Evolutionary conservation across 2,797 vertebrate species (phyloP), one percentile per base, ranked within the genome.

Genomic region (Coregonus sp.): DNA sequence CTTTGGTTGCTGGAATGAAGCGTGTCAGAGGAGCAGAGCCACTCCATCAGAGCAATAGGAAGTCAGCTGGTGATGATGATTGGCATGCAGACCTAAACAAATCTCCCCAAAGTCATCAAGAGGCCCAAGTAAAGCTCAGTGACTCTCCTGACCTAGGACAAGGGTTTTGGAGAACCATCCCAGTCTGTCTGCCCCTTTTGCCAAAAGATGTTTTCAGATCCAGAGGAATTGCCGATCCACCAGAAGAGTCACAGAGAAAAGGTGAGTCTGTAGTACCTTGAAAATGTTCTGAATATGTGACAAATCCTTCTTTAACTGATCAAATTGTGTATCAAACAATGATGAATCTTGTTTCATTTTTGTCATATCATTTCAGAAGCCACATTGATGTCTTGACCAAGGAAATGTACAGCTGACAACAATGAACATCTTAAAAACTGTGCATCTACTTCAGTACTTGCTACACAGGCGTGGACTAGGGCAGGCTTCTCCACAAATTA

Each of bases 161-260:
- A 51, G 15, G 68, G 29, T 20, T 70, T 18, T 75, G 81, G 72
- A 79, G 72, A 29, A 73, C 51, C n/a, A 37, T 80, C 68, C 75
- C 73, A 3, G 76, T 77, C 65, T 11, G 72, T 83, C 71, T 85
- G 78, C 72, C 81, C 80, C 7, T 81, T 83, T 25, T 82, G 82
- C 84, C 84, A 85, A 75, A 83, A 86, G 47, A 84, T 88, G 82
- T 85, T 86, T 35, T 75, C 75, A 59, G 77, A 83, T 77, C 80
- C 82, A 9, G 79, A 80, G 59, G 78, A 86, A 74, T 75, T 86
- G 20, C 84, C 75, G 75, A 74, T 73, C 51, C 85, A 86, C 67
- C 81, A 81, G 63, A 77, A 75, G 56, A 85, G 76, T 37, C 82
- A 87, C 73, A 82, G 78, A 78, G 81, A 84, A 77, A 84, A 90